Percentiles rank a stretch among this genome's conserved stretches.
These are phyloP conservation scores for Hofmannophila pseudospretella DNA, from an alignment of 2,888 invertebrate species.

Conservation along the genomic window DNA sequence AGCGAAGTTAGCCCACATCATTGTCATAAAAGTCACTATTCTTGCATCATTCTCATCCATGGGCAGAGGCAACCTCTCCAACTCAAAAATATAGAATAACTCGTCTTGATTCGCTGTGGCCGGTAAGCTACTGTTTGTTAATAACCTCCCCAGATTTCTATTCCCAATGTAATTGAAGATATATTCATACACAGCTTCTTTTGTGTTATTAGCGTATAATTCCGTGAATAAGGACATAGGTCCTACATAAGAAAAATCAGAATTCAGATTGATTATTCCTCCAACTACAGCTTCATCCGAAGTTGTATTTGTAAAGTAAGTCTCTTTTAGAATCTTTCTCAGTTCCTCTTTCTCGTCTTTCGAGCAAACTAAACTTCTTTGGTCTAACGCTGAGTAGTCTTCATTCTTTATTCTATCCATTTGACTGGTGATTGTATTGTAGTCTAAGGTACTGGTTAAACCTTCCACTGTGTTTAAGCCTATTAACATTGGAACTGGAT, in stretches of 20 bases:
- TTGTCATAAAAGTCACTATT: slow-evolving; percentile 64
- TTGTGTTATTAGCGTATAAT: slow-evolving; percentile 46
- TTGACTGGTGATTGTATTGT: slow-evolving; percentile 55
- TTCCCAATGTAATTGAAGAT: slow-evolving; percentile 60
- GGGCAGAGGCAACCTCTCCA: slow-evolving; percentile 54
- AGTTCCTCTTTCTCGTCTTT: slow-evolving; percentile 42
- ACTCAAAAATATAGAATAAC: slow-evolving; percentile 59
- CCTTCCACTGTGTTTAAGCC: slow-evolving; percentile 78
- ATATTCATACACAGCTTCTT: slow-evolving; percentile 45
- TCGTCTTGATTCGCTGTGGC: slow-evolving; percentile 61
- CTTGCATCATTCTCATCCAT: slow-evolving; percentile 64
- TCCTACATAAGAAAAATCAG: slow-evolving; percentile 61
- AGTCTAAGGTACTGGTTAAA: slow-evolving; percentile 58
- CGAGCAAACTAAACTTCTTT: slow-evolving; percentile 39
- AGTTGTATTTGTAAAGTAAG: slow-evolving; percentile 52
- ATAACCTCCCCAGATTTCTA: slow-evolving; percentile 56
- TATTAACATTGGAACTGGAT: slow-evolving; percentile 68
- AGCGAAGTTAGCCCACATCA: slow-evolving; percentile 73
- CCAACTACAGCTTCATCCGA: slow-evolving; percentile 56
- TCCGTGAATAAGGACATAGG: slow-evolving; percentile 59
- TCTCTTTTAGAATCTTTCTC: slow-evolving; percentile 44
- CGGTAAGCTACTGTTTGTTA: slow-evolving; percentile 56
- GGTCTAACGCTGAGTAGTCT: slow-evolving; percentile 53
- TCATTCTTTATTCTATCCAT: slow-evolving; percentile 56
- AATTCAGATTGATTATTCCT: slow-evolving; percentile 59